A percentile compares a stretch with the other conserved stretches of the same genome.
phyloP scores from a whole-genome alignment of 2,888 invertebrate genomes.

The Clivina fossor region DNA sequence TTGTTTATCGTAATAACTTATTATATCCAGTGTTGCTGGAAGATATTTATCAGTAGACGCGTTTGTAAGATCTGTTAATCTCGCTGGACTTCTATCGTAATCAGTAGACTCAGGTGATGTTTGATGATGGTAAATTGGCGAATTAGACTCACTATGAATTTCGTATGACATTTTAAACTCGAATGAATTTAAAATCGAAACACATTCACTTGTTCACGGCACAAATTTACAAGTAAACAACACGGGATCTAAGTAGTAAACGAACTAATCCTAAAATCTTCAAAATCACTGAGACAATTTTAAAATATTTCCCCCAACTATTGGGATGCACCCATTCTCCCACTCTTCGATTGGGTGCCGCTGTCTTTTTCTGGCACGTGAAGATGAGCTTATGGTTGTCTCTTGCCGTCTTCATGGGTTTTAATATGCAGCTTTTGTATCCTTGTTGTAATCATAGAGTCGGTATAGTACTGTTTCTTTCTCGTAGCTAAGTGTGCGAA shows the following conservation, averaged over 20 bases:
- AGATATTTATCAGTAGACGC: slow-evolving; percentile 42
- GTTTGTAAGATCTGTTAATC: slow-evolving; percentile 52
- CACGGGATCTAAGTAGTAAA: slow-evolving; percentile 39
- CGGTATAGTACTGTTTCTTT: slow-evolving; percentile 14
- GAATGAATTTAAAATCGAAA: slow-evolving; percentile 1
- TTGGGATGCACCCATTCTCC: slow-evolving; percentile 29
- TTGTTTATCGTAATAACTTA: slow-evolving; percentile 37
- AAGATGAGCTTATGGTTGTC: background rate
- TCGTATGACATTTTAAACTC: slow-evolving; percentile 43
- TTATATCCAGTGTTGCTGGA: slow-evolving; percentile 34
- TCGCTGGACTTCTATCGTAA: slow-evolving; percentile 47
- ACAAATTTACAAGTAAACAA: slow-evolving; percentile 3
- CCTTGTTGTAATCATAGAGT: background rate
- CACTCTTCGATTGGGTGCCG: slow-evolving; percentile 3
- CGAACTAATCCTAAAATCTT: slow-evolving; percentile 39
- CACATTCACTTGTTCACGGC: background rate
- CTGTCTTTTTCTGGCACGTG: background rate
- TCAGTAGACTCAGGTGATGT: slow-evolving; percentile 43
- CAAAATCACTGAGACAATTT: slow-evolving; percentile 43
- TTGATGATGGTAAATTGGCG: slow-evolving; percentile 48
- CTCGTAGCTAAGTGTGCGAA: slow-evolving; percentile 13
- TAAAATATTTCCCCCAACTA: slow-evolving; percentile 43
- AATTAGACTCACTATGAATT: slow-evolving; percentile 48
- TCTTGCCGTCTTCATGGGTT: background rate
- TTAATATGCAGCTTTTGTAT: background rate